Evolutionary conservation across 1,140 invertebrate species (phyloP).

Genomic region (Dendrolimus kikuchii): DNA sequence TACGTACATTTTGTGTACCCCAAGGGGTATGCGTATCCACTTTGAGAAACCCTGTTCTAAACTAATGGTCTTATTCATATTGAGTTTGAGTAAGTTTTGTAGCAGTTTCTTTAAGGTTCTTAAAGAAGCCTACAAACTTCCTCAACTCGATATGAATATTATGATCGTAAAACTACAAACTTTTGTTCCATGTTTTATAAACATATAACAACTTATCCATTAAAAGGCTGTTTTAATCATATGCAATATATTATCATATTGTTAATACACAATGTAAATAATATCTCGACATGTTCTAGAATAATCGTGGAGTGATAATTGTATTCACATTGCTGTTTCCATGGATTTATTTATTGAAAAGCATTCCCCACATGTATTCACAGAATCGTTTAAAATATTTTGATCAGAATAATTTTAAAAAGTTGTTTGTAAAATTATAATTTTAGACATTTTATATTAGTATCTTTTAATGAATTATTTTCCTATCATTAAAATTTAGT

Average conservation of each 20-base stretch:
- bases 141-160: too few species aligned
- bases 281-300: too few species aligned
- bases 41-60: too few species aligned
- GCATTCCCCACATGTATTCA: conserved; percentile 52
- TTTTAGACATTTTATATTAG: conserved; percentile 53
- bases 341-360: conserved; percentile 60
- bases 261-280: conserved; percentile 4
- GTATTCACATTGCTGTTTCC: conserved; percentile 31
- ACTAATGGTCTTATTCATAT: too few species aligned
- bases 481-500: conserved; percentile 65
- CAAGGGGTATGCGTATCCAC: too few species aligned
- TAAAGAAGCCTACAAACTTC: too few species aligned
- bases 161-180: too few species aligned
- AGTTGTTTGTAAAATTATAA: conserved; percentile 54
- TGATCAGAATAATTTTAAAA: conserved; percentile 27
- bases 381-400: conserved; percentile 6
- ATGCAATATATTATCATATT: conserved; percentile 2
- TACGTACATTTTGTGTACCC: too few species aligned
- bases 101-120: too few species aligned
- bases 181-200: too few species aligned
- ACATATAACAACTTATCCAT: too few species aligned
- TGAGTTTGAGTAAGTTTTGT: too few species aligned
- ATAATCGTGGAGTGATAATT: conserved; percentile 17
- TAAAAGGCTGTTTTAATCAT: conserved; percentile 3
- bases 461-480: conserved; percentile 62